Percentiles rank a stretch among this genome's conserved stretches.
phyloP scores from a whole-genome alignment of 2,797 vertebrate genomes.

The Heterohyrax brucei region DNA sequence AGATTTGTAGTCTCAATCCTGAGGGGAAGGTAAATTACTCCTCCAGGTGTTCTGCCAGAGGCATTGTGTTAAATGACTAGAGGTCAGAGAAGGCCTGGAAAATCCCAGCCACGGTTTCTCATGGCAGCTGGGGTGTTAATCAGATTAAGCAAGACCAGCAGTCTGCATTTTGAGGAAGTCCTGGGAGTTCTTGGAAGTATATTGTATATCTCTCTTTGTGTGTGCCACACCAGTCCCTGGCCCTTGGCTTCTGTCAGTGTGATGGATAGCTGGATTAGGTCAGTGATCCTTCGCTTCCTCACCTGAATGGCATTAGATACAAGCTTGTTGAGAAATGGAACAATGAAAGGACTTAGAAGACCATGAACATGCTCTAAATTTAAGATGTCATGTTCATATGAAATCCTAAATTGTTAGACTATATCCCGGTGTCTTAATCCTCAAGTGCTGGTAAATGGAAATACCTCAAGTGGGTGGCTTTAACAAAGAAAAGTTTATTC shows the following conservation, averaged over 20 bases:
- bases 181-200: neutral
- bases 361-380: neutral
- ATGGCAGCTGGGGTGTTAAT: neutral
- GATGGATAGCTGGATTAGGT: slow-evolving; percentile 28
- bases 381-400: neutral
- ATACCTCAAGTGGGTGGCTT: too few relatives aligned
- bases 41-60: neutral
- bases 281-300: neutral
- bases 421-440: neutral
- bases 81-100: neutral
- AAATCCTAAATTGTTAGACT: neutral
- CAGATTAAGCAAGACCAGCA: slow-evolving; percentile 47
- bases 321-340: neutral
- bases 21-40: neutral
- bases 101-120: slow-evolving; percentile 42
- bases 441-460: too few relatives aligned
- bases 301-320: neutral
- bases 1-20: neutral
- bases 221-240: neutral
- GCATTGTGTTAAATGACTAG: slow-evolving; percentile 62
- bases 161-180: neutral
- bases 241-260: slow-evolving; percentile 8
- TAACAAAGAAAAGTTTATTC: too few relatives aligned
- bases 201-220: neutral
- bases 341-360: neutral